A percentile compares a stretch with the other conserved stretches of the same genome.
Evolutionary conservation across 1,140 invertebrate genomes (phyloP).

Genomic region (Camponotus vicinus): DNA sequence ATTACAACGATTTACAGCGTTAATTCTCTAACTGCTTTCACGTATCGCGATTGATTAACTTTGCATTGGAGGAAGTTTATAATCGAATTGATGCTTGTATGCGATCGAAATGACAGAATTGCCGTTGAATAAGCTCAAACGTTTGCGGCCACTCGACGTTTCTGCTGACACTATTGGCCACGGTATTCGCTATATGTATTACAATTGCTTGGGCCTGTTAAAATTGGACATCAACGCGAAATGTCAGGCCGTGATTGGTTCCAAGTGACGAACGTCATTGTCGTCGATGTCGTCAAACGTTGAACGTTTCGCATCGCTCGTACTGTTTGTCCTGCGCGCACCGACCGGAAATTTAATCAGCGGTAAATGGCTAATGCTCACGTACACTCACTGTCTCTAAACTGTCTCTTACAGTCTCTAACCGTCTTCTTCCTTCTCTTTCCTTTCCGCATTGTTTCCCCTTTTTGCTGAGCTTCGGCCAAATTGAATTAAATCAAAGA

Average conservation of each 20-base stretch:
- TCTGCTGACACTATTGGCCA: not conserved
- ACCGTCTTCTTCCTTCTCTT: not conserved
- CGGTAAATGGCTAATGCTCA: constrained; percentile 51
- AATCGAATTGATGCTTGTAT: not conserved
- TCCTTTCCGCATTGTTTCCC: not conserved
- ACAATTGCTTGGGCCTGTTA: constrained; percentile 36
- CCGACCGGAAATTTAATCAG: constrained; percentile 57
- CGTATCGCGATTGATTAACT: not conserved
- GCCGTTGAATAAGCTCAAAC: constrained; percentile 11
- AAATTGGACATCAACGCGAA: constrained; percentile 27
- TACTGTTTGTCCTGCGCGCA: constrained; percentile 35
- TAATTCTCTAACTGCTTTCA: not conserved
- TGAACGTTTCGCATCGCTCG: constrained; percentile 15
- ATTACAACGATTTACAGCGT: not conserved
- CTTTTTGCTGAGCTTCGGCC: not conserved
- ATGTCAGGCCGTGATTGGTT: constrained; percentile 33
- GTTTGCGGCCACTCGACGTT: constrained; percentile 23
- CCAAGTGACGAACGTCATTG: constrained; percentile 52
- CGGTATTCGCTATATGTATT: constrained; percentile 25
- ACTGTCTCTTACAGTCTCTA: constrained; percentile 25
- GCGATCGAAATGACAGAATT: not conserved
- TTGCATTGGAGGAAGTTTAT: constrained; percentile 9
- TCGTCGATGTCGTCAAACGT: constrained; percentile 44
- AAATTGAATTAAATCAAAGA: constrained; percentile 37
- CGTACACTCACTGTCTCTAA: constrained; percentile 30